Conservation (phyloP, 2,113 vertebrate genomes). For the Ailuropoda melanoleuca region DNA sequence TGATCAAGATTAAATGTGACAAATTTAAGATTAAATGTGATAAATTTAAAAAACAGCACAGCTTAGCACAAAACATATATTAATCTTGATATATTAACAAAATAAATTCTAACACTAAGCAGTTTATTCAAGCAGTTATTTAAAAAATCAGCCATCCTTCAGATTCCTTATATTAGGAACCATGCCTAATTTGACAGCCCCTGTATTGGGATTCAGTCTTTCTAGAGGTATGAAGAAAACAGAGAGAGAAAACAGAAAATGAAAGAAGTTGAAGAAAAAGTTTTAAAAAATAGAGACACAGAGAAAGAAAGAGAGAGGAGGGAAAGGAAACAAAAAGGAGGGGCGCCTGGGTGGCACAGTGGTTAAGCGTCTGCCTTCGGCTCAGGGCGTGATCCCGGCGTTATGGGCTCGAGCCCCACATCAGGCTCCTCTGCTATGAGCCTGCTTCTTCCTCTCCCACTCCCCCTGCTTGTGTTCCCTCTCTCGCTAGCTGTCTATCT, state of each 20-base stretch:
- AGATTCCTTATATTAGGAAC: background rate
- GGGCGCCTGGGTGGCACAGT: no score
- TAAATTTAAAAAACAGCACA: background rate
- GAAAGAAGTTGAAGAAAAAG: background rate
- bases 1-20: background rate
- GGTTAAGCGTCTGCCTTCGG: no score
- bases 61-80: background rate
- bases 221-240: background rate
- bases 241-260: background rate
- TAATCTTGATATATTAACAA: background rate
- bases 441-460: no score
- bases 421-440: no score
- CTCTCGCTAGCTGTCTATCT: no score
- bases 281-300: background rate
- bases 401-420: no score
- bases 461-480: no score
- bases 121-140: background rate
- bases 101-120: background rate
- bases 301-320: no score
- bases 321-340: no score
- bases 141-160: background rate
- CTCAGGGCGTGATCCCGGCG: no score
- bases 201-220: background rate
- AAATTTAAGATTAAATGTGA: background rate
- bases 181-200: background rate